These are phyloP conservation scores for Ifrita kowaldi DNA, from an alignment of 2,113 vertebrate genomes.

Conservation along the genomic window DNA sequence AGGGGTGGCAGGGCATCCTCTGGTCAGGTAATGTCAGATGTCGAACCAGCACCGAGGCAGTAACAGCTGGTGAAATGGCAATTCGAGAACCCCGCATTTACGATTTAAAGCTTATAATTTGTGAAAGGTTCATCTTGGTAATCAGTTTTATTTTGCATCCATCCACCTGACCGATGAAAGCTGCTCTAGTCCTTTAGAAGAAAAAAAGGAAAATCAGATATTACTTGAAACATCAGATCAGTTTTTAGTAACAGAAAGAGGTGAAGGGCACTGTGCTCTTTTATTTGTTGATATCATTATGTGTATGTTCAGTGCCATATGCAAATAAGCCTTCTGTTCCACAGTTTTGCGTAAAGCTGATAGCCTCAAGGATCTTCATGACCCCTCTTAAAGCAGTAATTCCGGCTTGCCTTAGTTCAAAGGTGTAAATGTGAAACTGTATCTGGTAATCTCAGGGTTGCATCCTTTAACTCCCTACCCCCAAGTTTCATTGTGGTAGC, in stretches of 20 bases:
- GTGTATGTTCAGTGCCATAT: neutral
- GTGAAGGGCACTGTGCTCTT: neutral
- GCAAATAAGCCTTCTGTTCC: neutral
- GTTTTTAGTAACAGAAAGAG: neutral
- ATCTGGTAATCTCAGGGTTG: neutral
- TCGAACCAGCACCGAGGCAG: neutral
- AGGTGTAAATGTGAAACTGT: neutral
- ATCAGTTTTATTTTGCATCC: neutral
- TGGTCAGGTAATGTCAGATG: neutral
- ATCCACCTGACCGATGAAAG: neutral
- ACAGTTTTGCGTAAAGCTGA: rapidly evolving
- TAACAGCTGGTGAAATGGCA: neutral
- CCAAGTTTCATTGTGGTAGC: neutral
- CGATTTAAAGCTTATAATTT: neutral
- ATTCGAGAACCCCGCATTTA: neutral
- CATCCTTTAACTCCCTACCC: neutral
- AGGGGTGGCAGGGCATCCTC: neutral
- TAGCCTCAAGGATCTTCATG: neutral
- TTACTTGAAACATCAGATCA: neutral
- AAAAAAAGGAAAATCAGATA: neutral
- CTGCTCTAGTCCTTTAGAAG: neutral
- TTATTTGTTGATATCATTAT: neutral
- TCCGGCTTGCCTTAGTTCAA: neutral
- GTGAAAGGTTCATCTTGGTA: neutral
- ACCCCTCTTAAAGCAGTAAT: neutral